Base-by-base conservation (phyloP, 2,888 invertebrate genomes). In the Dascillus cervinus region DNA sequence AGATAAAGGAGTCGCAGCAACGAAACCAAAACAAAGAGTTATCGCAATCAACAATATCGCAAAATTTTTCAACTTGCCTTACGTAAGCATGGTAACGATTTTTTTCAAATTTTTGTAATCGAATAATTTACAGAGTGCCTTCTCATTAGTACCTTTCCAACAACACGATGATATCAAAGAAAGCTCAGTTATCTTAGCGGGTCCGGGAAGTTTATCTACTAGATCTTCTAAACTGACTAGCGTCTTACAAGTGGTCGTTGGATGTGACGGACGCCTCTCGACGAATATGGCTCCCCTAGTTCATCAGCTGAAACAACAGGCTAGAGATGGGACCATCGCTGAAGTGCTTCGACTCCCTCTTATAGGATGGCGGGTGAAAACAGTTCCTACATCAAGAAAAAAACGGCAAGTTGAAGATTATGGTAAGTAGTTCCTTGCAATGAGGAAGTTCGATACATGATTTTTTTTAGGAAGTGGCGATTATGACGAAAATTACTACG, bases 251-350 rank as follows among this genome's bases (percentile, higher is more conserved):
- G 70, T 72, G 1, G 66, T 82, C 71, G 82, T 86, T 34, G 88
- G 87, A 2, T 88, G 88, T 60, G 79, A 79, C 26, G 78, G 77
- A 24, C 73, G 73, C 41, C 65, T 86, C 13, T 79, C 80, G 74
- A 63, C 70, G n/a, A 72, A 76, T 27, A 77, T 80, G 50, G 70
- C 73, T 21, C 69, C 77, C 13, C 62, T 81, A 8, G 71, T 86
- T n/a, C 75, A 77, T 15, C 75, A 77, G 15, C 60, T 85, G 6
- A 73, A 82, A 37, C 74, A 77, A 27, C 78, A 82, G 47, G 73
- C 83, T 0, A 69, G 72, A 3, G 83, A 83, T 52, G 86, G 86
- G 1, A 79, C 79, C 0, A 67, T 88, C 30, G 69, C 79, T 11
- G 76, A 79, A 53, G 72, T 80, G 6, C 54, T 84, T 27, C 72